Evolutionary conservation across 2,113 vertebrate species (phyloP).

Genomic region (Scartelaos histophorus): DNA sequence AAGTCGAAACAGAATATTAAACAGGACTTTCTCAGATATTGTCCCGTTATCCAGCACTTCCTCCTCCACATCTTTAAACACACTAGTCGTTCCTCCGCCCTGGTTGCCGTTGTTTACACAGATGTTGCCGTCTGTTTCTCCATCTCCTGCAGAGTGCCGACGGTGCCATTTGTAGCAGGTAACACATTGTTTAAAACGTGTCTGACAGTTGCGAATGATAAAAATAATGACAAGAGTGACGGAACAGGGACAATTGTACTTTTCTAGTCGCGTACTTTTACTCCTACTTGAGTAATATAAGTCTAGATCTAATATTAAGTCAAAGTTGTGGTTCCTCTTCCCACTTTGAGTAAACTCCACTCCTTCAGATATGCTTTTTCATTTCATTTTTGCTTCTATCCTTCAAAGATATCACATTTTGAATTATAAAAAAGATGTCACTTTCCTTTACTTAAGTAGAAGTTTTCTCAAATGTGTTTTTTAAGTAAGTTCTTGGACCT

Average conservation of each 20-base stretch:
- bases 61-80: slow-evolving; percentile 2
- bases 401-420: no score
- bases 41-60: not conserved
- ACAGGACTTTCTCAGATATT: not conserved
- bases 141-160: slow-evolving; percentile 24
- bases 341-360: no score
- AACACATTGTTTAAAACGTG: slow-evolving; percentile 24
- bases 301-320: no score
- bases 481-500: no score
- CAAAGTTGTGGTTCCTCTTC: no score
- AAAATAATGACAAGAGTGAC: slow-evolving; percentile 54
- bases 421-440: no score
- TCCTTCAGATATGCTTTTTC: no score
- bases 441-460: no score
- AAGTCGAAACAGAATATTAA: not conserved
- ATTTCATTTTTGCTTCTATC: no score
- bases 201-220: slow-evolving; percentile 41
- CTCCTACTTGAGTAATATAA: no score
- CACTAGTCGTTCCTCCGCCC: not conserved
- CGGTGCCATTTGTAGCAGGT: slow-evolving; percentile 34
- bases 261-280: not conserved
- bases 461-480: no score
- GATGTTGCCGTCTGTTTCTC: slow-evolving; percentile 29
- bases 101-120: slow-evolving; percentile 25
- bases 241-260: slow-evolving; percentile 20